phyloP scores from a whole-genome alignment of 2,113 vertebrate species.

The Saimiri boliviensis region DNA sequence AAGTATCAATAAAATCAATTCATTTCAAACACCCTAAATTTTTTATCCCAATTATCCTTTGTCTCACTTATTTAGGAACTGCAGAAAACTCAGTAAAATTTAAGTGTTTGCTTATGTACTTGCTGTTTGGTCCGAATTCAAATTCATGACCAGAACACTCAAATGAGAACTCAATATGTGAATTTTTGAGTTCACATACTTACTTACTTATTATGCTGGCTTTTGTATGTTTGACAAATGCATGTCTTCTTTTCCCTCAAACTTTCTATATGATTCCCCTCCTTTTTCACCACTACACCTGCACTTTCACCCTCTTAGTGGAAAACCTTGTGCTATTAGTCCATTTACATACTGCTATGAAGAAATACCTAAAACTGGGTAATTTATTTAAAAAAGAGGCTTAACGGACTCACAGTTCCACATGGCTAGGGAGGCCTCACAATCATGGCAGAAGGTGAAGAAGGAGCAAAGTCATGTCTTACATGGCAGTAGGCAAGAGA shows the following conservation, averaged over 20 bases:
- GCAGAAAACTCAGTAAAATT: background rate
- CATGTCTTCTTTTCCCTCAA: background rate
- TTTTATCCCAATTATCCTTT: background rate
- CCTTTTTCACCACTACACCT: background rate
- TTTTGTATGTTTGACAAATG: background rate
- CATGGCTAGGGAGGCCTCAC: no score
- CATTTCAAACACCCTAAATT: background rate
- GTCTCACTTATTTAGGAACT: background rate
- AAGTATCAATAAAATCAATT: background rate
- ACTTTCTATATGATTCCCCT: background rate
- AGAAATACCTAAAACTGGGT: no score
- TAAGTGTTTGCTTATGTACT: background rate
- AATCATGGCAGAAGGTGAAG: no score
- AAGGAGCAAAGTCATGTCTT: no score
- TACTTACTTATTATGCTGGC: background rate
- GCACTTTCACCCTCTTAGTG: background rate
- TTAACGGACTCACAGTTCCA: no score
- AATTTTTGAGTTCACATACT: background rate
- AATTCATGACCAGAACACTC: constrained; percentile 4
- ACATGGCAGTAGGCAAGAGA: no score
- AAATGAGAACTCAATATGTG: background rate
- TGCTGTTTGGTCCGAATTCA: background rate
- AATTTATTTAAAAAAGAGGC: no score
- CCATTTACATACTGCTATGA: no score
- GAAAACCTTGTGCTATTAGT: background rate